Evolutionary conservation across 2,888 invertebrate genomes (phyloP).

Genomic region (Drosophila percnosoma): DNA sequence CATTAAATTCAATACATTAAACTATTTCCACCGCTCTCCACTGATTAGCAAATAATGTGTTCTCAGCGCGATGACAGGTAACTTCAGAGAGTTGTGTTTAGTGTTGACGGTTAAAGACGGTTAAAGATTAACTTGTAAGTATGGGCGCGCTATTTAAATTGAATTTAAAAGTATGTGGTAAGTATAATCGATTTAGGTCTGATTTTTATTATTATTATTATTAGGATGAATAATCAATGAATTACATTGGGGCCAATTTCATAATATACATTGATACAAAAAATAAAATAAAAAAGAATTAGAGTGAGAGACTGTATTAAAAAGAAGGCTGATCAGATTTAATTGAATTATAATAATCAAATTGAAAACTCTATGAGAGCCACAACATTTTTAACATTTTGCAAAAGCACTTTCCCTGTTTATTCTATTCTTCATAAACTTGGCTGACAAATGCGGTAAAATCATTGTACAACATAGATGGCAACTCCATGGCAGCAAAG

Average conservation of each 20-base stretch:
- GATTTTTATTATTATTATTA: background rate
- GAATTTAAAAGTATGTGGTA: background rate
- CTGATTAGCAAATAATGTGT: background rate
- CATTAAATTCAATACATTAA: background rate
- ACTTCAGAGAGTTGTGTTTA: slow-evolving; percentile 9
- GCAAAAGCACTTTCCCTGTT: background rate
- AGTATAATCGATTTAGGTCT: background rate
- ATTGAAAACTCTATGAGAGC: slow-evolving; percentile 1
- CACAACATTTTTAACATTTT: background rate
- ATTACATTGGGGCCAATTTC: background rate
- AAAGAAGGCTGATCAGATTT: background rate
- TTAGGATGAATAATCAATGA: background rate
- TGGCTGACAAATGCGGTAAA: slow-evolving; percentile 87
- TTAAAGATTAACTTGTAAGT: background rate
- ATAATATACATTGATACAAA: background rate
- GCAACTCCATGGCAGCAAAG: slow-evolving; percentile 93
- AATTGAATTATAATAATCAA: background rate
- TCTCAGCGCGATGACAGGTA: background rate
- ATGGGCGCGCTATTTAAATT: slow-evolving; percentile 27
- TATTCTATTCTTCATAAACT: slow-evolving; percentile 26
- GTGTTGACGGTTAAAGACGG: slow-evolving; percentile 23
- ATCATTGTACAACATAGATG: slow-evolving; percentile 89
- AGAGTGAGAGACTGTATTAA: background rate
- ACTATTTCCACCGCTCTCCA: background rate
- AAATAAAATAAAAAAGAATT: background rate